Conservation (phyloP, 2,888 invertebrate genomes). For the Noctuana brunneofusca region DNA sequence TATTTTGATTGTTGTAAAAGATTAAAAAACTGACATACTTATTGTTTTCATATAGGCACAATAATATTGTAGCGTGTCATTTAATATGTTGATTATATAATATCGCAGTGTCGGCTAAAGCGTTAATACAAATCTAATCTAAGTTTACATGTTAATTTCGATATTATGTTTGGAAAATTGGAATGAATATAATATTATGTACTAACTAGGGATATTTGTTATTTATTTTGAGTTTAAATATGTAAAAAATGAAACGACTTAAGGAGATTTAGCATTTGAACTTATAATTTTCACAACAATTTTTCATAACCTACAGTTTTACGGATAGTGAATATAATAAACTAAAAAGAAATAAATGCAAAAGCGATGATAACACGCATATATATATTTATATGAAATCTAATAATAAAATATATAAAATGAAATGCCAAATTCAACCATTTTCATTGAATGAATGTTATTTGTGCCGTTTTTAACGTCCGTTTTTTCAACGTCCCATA, state of each 20-base stretch:
- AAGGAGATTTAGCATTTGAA: too few species aligned
- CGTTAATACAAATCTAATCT: slow-evolving; percentile 5
- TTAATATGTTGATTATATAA: neutral
- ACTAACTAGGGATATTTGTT: too few species aligned
- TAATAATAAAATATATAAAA: slow-evolving; percentile 9
- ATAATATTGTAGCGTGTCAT: slow-evolving; percentile 12
- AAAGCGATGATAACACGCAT: slow-evolving; percentile 16
- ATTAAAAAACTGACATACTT: neutral
- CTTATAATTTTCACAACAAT: neutral
- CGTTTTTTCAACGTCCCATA: too few species aligned
- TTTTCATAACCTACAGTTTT: neutral
- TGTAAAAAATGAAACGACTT: too few species aligned
- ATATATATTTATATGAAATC: slow-evolving; percentile 8
- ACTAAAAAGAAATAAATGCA: slow-evolving; percentile 12
- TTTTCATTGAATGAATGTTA: neutral
- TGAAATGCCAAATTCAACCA: slow-evolving; percentile 25
- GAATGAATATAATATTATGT: slow-evolving; percentile 10
- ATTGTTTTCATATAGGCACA: slow-evolving; percentile 1
- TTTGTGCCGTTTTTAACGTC: too few species aligned
- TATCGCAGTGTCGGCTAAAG: neutral
- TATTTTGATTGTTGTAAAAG: too few species aligned
- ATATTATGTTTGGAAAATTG: slow-evolving; percentile 10
- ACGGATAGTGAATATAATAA: neutral
- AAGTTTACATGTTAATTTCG: slow-evolving; percentile 1
- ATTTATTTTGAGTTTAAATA: too few species aligned